Conservation (phyloP, 2,888 invertebrate species). For the Lithophane socia region DNA sequence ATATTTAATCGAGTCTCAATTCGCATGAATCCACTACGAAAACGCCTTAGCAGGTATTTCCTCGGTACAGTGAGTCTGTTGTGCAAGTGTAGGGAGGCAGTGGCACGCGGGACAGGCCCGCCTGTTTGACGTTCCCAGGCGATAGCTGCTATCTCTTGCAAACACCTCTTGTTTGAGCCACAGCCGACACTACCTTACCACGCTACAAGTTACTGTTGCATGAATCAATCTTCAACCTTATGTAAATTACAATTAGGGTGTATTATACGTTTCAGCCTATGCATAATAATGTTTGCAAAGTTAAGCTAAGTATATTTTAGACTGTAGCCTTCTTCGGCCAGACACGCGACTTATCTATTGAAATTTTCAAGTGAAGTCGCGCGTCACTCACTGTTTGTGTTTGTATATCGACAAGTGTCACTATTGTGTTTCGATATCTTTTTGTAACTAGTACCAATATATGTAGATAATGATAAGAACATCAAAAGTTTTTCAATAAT, state of each 20-base stretch:
- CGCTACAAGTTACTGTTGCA: slow-evolving; percentile 51
- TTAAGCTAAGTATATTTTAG: slow-evolving; percentile 67
- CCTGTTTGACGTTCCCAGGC: slow-evolving; percentile 90
- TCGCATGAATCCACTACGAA: slow-evolving; percentile 5
- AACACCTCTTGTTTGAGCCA: slow-evolving; percentile 89
- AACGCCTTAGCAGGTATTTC: slow-evolving; percentile 66
- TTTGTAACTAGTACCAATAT: slow-evolving; percentile 70
- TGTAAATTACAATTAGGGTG: slow-evolving; percentile 24
- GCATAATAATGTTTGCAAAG: slow-evolving; percentile 54
- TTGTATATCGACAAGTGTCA: slow-evolving; percentile 83
- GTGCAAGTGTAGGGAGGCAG: slow-evolving; percentile 81
- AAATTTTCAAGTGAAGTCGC: slow-evolving; percentile 87
- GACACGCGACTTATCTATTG: slow-evolving; percentile 88
- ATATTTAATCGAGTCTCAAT: slow-evolving; percentile 7
- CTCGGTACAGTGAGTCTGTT: slow-evolving; percentile 75
- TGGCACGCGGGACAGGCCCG: slow-evolving; percentile 84
- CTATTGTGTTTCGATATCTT: slow-evolving; percentile 78
- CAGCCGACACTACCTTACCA: slow-evolving; percentile 79
- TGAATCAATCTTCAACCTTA: slow-evolving; percentile 62
- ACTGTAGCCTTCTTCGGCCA: slow-evolving; percentile 73
- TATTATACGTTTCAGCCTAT: slow-evolving; percentile 1
- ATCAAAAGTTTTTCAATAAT: slow-evolving; percentile 51
- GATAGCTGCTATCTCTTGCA: slow-evolving; percentile 89
- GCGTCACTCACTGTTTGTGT: slow-evolving; percentile 83
- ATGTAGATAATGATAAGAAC: slow-evolving; percentile 65